These are phyloP conservation scores for Poeciliopsis occidentalis DNA, from an alignment of 2,113 vertebrate species.

Conservation along the genomic window DNA sequence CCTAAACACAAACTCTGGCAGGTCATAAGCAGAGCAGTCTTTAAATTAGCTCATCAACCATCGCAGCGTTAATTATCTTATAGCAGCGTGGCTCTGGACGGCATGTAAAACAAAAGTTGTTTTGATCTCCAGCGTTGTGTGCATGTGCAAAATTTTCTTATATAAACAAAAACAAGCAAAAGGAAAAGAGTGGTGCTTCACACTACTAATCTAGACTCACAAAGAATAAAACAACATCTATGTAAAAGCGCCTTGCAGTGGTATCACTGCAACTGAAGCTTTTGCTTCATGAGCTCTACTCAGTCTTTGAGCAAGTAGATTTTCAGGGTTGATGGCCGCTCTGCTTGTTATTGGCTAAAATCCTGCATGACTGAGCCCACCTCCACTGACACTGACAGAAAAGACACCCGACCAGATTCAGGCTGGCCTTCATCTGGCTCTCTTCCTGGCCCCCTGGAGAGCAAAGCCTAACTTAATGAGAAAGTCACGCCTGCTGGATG, in stretches of 20 bases:
- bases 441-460: constrained; percentile 13
- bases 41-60: no score
- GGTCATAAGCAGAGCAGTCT: no score
- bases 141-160: no score
- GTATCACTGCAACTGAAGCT: background rate
- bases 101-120: no score
- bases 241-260: background rate
- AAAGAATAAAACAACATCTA: background rate
- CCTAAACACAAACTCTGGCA: no score
- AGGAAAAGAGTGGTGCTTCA: background rate
- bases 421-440: constrained; percentile 14
- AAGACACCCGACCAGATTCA: constrained; percentile 21
- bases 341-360: constrained; percentile 45
- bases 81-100: no score
- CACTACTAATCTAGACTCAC: background rate
- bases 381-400: constrained; percentile 47
- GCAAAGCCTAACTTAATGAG: constrained; percentile 13
- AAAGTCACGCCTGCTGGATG: background rate
- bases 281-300: background rate
- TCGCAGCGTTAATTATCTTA: no score
- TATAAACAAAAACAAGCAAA: no score
- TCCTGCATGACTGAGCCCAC: constrained; percentile 56
- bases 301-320: constrained; percentile 31
- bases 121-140: no score
- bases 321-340: constrained; percentile 40